Conservation (phyloP, 2,113 vertebrate genomes). For the Zingel zingel region DNA sequence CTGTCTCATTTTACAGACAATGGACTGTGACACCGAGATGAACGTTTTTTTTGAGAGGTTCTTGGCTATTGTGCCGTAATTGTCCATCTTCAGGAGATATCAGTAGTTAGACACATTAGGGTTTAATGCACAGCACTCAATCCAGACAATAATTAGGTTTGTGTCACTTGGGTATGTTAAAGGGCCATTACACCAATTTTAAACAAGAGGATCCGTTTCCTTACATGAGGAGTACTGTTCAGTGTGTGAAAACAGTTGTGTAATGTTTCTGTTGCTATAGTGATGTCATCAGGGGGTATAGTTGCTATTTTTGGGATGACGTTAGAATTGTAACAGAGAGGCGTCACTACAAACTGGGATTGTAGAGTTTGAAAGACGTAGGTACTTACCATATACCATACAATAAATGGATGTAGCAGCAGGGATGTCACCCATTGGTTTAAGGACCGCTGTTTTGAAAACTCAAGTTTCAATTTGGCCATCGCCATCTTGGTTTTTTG, state of each 20-base stretch:
- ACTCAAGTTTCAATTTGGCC: no score
- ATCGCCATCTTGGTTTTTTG: no score
- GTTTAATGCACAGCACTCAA: background rate
- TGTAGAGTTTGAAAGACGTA: background rate
- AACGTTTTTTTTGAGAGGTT: background rate
- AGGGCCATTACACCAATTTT: background rate
- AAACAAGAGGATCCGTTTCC: background rate
- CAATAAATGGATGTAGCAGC: no score
- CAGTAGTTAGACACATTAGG: background rate
- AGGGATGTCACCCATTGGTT: no score
- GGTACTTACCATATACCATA: no score
- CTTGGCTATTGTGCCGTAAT: background rate
- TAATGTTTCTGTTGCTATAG: background rate
- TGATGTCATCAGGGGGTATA: background rate
- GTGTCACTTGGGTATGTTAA: background rate
- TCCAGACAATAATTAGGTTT: background rate
- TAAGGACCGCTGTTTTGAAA: no score
- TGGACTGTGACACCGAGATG: background rate
- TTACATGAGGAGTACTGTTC: background rate
- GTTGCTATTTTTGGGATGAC: background rate
- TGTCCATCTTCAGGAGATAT: background rate
- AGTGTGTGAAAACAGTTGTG: background rate
- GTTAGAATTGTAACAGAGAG: background rate
- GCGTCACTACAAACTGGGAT: background rate
- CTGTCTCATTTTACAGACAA: constrained; percentile 15